A percentile compares a stretch with the other conserved stretches of the same genome.
Evolutionary conservation across 2,888 invertebrate genomes (phyloP).

Genomic region (Macaria liturata): DNA sequence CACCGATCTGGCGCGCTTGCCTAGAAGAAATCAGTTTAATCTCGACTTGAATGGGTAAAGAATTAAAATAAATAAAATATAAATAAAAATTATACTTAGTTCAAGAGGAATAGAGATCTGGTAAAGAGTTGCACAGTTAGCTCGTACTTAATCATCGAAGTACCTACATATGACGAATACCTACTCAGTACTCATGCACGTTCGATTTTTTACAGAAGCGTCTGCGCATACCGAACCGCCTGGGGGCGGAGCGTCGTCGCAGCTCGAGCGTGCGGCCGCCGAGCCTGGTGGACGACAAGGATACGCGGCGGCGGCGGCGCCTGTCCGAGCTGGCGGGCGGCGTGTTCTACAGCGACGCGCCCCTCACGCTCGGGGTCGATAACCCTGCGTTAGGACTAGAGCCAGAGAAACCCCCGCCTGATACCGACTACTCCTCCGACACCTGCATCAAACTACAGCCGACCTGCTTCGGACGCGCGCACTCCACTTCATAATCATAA

Average conservation of each 20-base stretch:
- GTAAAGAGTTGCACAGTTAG: too few relatives aligned
- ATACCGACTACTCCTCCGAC: slow-evolving; percentile 45
- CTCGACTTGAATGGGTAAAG: too few relatives aligned
- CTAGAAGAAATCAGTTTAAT: too few relatives aligned
- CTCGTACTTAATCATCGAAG: too few relatives aligned
- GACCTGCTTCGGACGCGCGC: slow-evolving; percentile 26
- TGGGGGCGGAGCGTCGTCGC: slow-evolving; percentile 68
- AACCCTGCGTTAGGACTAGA: slow-evolving; percentile 70
- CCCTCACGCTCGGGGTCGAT: slow-evolving; percentile 60
- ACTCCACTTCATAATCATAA: slow-evolving; percentile 6
- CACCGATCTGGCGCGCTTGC: too few relatives aligned
- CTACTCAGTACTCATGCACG: too few relatives aligned
- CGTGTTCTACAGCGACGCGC: slow-evolving; percentile 73
- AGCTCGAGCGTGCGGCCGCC: slow-evolving; percentile 75
- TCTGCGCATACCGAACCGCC: slow-evolving; percentile 61
- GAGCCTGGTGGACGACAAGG: slow-evolving; percentile 68
- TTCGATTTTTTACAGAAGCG: slow-evolving; percentile 50
- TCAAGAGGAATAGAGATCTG: too few relatives aligned
- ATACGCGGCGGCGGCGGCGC: slow-evolving; percentile 69
- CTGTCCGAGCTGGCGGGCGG: slow-evolving; percentile 77
- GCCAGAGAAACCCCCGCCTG: slow-evolving; percentile 60
- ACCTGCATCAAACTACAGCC: slow-evolving; percentile 55
- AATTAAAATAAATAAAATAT: too few relatives aligned
- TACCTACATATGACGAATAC: too few relatives aligned
- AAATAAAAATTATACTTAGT: too few relatives aligned